Base-by-base conservation (phyloP, 2,797 vertebrate species). In the Novumbra hubbsi region DNA sequence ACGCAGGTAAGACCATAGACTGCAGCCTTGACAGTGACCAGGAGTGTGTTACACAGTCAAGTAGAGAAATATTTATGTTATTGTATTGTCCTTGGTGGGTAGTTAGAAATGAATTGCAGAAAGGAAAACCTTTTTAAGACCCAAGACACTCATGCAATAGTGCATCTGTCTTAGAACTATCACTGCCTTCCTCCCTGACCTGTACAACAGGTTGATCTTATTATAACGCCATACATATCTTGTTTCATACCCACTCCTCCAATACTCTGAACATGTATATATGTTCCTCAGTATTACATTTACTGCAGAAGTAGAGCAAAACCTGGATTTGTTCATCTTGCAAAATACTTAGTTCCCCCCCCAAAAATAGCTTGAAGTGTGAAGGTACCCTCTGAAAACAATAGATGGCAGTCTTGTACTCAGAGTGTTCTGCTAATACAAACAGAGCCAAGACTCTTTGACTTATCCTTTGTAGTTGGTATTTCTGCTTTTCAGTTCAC, bases 401-500 rank as follows among this genome's bases (percentile, higher is more conserved):
- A 90, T 89, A 91, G 91, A 88, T 89, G 90, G 90, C 91, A 92
- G 88, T 78, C 85, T 92, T 89, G 89, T 67, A 87, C 81, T 86
- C 85, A 71, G 64, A 65, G 15, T 30, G 63, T 30, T 8, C 15
- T 32, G 15, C 28, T 34, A 30, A 64, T 6, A 32, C 27, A 64
- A 32, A 28, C 24, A 30, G 62, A 64, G 28, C 2, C 28, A 30
- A 45, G 41, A 6, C 28, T 30, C 30, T 28, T 64, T 6, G 1
- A 63, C 60, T 5, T 64, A 64, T 64, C 62, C 17, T 30, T 32
- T 65, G 63, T 65, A 65, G 63, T 65, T 32, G 63, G 28, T 65
- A 17, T 16, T 32, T 65, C 27, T 65, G 28, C 15, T 65, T 65
- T 65, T 65, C 30, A 32, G 63, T 65, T 34, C 3, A 64, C 28